Conservation (phyloP, 2,797 vertebrate genomes). For the Mycteria americana region DNA sequence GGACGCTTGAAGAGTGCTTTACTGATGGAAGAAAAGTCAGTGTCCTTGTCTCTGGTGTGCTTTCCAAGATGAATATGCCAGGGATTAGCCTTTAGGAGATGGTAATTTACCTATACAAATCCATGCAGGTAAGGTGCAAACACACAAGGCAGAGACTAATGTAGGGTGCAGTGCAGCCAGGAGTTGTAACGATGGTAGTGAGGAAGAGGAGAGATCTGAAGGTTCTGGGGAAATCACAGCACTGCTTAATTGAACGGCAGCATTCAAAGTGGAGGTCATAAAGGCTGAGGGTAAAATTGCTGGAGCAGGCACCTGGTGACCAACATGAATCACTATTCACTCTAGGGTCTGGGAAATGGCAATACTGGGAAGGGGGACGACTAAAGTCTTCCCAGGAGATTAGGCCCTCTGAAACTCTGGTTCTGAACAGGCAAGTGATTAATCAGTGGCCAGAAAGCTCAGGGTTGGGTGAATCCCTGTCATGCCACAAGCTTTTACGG, state of each 20-base stretch:
- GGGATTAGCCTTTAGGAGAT: not conserved
- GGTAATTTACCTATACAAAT: not conserved
- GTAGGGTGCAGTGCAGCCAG: not conserved
- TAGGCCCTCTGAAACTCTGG: not conserved
- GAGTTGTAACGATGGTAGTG: not conserved
- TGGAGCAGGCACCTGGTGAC: not conserved
- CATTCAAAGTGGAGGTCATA: not conserved
- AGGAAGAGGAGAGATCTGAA: not conserved
- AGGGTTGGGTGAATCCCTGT: not conserved
- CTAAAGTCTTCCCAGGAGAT: not conserved
- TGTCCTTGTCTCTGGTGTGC: not conserved
- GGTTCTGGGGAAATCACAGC: not conserved
- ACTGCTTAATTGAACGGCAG: not conserved
- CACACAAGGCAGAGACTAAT: not conserved
- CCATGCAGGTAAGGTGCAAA: not conserved
- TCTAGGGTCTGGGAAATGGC: not conserved
- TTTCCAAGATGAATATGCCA: not conserved
- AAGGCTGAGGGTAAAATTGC: not conserved
- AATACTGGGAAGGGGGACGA: not conserved
- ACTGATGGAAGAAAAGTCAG: not conserved
- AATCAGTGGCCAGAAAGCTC: not conserved
- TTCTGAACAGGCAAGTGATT: not conserved
- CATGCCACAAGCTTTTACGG: not conserved
- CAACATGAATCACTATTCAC: not conserved
- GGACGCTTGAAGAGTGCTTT: not conserved